phyloP scores from a whole-genome alignment of 2,113 vertebrate species.

The Tragelaphus strepsiceros region DNA sequence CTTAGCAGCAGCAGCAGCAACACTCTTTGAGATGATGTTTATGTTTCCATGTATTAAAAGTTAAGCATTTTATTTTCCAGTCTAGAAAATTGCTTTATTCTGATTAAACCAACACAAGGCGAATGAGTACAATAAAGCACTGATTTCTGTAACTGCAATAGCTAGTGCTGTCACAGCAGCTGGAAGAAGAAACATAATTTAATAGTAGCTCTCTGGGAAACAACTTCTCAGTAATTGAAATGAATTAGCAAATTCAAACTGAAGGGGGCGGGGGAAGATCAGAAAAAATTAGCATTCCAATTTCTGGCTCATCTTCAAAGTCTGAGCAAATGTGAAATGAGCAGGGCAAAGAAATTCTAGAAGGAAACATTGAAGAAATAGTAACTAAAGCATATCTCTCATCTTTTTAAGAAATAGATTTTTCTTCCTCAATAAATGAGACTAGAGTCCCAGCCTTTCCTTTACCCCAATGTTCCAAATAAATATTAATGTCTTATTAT shows the following conservation, averaged over 20 bases:
- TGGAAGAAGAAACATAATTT: neutral
- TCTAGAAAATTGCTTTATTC: neutral
- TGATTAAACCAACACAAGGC: neutral
- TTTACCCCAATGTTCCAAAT: neutral
- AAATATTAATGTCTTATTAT: neutral
- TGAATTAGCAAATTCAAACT: conserved; percentile 25
- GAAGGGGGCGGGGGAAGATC: neutral
- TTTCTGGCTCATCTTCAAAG: neutral
- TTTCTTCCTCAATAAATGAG: neutral
- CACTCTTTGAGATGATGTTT: neutral
- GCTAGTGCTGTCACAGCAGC: neutral
- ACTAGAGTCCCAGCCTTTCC: neutral
- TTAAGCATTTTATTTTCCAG: conserved; percentile 27
- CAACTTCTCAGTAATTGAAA: neutral
- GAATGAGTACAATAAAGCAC: neutral
- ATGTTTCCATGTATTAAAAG: conserved; percentile 1
- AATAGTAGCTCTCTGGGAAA: neutral
- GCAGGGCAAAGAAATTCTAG: neutral
- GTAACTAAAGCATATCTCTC: neutral
- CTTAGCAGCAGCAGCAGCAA: too few species aligned
- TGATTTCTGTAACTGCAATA: neutral
- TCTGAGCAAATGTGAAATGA: neutral
- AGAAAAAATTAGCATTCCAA: neutral
- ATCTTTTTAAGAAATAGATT: neutral
- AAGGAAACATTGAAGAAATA: neutral